Evolutionary conservation across 2,888 invertebrate species (phyloP).

Genomic region (Hesperia comma): DNA sequence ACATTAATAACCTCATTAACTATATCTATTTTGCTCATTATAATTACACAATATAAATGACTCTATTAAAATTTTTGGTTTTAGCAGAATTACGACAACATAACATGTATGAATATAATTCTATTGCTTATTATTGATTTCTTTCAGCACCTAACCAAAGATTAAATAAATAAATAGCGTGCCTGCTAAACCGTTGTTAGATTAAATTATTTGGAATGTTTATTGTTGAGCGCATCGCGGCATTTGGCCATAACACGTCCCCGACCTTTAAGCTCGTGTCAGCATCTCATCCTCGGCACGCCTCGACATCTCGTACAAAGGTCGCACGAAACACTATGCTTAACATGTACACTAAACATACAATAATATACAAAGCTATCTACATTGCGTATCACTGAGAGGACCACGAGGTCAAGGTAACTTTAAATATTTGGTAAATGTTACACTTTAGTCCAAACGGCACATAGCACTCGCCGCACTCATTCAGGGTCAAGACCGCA

Average conservation of each 20-base stretch:
- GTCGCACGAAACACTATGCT: slow-evolving; percentile 49
- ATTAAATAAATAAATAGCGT: slow-evolving; percentile 57
- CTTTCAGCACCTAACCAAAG: slow-evolving; percentile 5
- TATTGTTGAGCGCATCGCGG: slow-evolving; percentile 64
- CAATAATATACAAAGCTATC: slow-evolving; percentile 70
- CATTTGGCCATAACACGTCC: slow-evolving; percentile 68
- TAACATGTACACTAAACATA: slow-evolving; percentile 44
- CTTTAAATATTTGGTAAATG: slow-evolving; percentile 79
- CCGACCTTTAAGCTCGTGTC: slow-evolving; percentile 69
- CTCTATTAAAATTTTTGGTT: slow-evolving; percentile 32
- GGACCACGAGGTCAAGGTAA: slow-evolving; percentile 77
- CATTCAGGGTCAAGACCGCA: slow-evolving; percentile 56
- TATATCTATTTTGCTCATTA: slow-evolving; percentile 17
- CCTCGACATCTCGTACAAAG: slow-evolving; percentile 57
- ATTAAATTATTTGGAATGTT: slow-evolving; percentile 68
- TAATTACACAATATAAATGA: slow-evolving; percentile 29
- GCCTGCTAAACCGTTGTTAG: slow-evolving; percentile 54
- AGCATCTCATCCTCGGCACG: slow-evolving; percentile 67
- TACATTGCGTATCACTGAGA: slow-evolving; percentile 76
- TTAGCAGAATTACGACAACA: slow-evolving; percentile 28
- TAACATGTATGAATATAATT: slow-evolving; percentile 16
- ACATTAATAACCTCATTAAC: slow-evolving; percentile 27
- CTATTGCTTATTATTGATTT: slow-evolving; percentile 8
- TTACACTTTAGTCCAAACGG: slow-evolving; percentile 71
- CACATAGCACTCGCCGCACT: slow-evolving; percentile 52